Conservation (phyloP, 2,113 vertebrate species). For the Hystrix cristata region DNA sequence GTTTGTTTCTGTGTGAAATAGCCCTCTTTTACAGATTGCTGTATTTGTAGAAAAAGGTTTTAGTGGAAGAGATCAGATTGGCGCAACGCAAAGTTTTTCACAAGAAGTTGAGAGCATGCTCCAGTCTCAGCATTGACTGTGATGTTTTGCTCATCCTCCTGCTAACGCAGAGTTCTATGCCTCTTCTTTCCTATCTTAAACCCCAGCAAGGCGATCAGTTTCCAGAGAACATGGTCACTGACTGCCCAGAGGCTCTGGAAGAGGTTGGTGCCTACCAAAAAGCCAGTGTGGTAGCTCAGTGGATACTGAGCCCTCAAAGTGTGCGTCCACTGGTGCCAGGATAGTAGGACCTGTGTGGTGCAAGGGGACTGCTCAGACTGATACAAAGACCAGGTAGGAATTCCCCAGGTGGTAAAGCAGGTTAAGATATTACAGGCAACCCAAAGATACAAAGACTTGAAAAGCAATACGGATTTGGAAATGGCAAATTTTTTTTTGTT, state of each 20-base stretch:
- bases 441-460: not conserved
- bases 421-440: not conserved
- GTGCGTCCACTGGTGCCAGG: too few relatives aligned
- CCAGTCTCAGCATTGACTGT: fast-evolving
- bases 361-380: too few relatives aligned
- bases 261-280: fast-evolving
- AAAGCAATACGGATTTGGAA: not conserved
- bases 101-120: too few relatives aligned
- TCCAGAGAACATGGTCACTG: too few relatives aligned
- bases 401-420: too few relatives aligned
- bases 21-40: not conserved
- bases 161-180: not conserved
- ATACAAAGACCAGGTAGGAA: too few relatives aligned
- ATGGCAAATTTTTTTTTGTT: fast-evolving
- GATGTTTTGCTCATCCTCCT: fast-evolving
- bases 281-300: fast-evolving
- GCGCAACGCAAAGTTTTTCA: not conserved
- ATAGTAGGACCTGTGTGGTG: too few relatives aligned
- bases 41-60: not conserved
- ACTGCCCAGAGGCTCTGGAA: not conserved
- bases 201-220: fast-evolving
- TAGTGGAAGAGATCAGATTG: not conserved
- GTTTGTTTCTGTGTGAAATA: not conserved
- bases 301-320: fast-evolving
- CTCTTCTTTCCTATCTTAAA: not conserved